Base-by-base conservation (phyloP, 1,140 invertebrate species). In the Nasonia giraulti region DNA sequence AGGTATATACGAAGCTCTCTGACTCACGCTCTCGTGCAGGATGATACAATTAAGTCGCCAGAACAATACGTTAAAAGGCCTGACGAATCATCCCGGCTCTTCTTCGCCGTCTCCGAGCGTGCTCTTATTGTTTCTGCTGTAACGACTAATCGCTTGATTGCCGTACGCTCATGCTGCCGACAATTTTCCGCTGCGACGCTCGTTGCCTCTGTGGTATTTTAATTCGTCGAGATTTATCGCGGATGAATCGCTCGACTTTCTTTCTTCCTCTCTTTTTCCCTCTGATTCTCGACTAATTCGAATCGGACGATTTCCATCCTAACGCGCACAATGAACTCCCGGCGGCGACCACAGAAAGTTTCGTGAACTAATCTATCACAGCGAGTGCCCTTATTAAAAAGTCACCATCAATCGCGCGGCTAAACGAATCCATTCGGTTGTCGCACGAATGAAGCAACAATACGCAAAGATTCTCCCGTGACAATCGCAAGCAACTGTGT, bases 1-100 rank as follows among this genome's bases (percentile, higher is more conserved):
- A n/a, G 55, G 55, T 62, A 62, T 0, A 62, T 62, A 44, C 40
- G 7, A 5, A 62, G 55, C 76, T 44, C 47, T 78, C 79, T 88
- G 88, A 90, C 85, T 91, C 90, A 88, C 84, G 55, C 55, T 62
- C 55, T 62, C 55, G 20, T 6, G 20, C 87, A 88, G 87, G 89
- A 89, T 89, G 89, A 87, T 85, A 89, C 88, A 91, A 91, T 91
- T 90, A 91, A 88, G 86, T 88, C 80, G 85, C 66, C 69, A 88
- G 88, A 89, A 88, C 88, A 82, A 88, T 88, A 82, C 85, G 77
- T 89, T 89, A 90, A 88, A 87, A 88, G 88, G 88, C 87, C 87
- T 87, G 87, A 88, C 86, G 77, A 79, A 83, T 88, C 87, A 84
- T 82, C 74, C 27, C 78, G 86, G 23, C 77, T 83, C 85, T 87